Evolutionary conservation across 2,797 vertebrate genomes (phyloP), one percentile per base, ranked within the genome.

Genomic region (Betta splendens): DNA sequence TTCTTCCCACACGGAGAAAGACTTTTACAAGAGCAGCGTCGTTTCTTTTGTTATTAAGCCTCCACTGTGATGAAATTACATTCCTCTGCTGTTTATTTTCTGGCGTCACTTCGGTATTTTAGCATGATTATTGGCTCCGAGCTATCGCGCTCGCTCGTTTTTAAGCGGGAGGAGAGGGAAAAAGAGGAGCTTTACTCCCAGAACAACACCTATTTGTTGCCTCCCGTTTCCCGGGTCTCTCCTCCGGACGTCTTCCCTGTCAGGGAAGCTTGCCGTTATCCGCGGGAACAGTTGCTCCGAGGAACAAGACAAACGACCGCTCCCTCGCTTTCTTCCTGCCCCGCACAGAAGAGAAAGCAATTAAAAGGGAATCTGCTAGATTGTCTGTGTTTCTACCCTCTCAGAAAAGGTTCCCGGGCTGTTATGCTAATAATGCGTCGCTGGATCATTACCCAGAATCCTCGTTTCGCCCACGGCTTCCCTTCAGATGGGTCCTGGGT

Each of bases 381-480:
- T 79, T 57, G 71, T 64, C 68, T 60, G 22, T 71, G 64, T 80
- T 76, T 75, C 59, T 80, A 38, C 40, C 60, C 43, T 75, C 66
- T 64, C 58, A 29, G 29, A 64, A 46, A 70, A 78, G 67, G 58
- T 79, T 80, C n/a, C 51, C 13, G 7, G 60, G 65, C 63, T 74
- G 56, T 80, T 79, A 31, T 70, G 42, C 68, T 79, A 78, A 73
- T 64, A 73, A 69, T 10, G 23, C 66, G 35, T 39, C 16, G 58
- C 60, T 58, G 72, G 55, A 78, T 83, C 80, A 77, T 87, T 87
- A 84, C 58, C 47, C 48, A 23, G 66, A 42, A 71, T 69, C 67
- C 53, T 39, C 0, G 2, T 40, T 69, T 37, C 21, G 23, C 51
- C 13, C 11, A 7, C 43, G 33, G 35, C 20, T 46, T 25, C 65